A percentile compares a stretch with the other conserved stretches of the same genome.
phyloP scores from a whole-genome alignment of 2,113 vertebrate species.

The Gymnogyps californianus region DNA sequence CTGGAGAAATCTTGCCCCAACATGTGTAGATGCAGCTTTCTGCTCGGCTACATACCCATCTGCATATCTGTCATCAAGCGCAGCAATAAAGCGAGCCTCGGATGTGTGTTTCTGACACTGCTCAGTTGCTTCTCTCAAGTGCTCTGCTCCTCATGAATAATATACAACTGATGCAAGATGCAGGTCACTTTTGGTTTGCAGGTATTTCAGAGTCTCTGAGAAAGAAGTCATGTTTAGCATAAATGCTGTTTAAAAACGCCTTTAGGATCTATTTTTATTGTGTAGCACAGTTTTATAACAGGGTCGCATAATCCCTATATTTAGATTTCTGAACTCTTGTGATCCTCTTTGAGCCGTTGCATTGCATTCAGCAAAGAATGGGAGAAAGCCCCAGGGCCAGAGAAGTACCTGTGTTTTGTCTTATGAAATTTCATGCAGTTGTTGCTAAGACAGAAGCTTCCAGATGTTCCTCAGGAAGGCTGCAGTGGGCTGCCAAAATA shows the following conservation, averaged over 20 bases:
- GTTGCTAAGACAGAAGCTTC: not conserved
- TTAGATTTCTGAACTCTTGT: conserved; percentile 30
- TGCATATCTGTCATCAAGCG: conserved; percentile 7
- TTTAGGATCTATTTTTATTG: conserved; percentile 30
- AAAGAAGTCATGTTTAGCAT: not conserved
- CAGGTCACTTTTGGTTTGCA: conserved; percentile 19
- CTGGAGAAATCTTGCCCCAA: not conserved
- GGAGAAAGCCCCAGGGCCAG: conserved; percentile 13
- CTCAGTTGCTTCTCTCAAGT: not conserved
- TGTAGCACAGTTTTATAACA: conserved; percentile 20
- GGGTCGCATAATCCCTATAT: conserved; percentile 16
- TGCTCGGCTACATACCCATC: not conserved
- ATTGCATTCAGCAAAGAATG: not conserved
- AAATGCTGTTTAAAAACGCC: not conserved
- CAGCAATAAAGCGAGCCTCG: not conserved
- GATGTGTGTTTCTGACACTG: not conserved
- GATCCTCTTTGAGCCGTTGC: not conserved
- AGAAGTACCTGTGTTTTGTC: not conserved
- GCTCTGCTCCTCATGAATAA: conserved; percentile 27
- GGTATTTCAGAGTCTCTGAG: not conserved
- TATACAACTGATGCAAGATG: not conserved
- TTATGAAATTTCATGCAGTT: not conserved
- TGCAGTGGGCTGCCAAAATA: not conserved
- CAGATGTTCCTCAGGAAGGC: conserved; percentile 7
- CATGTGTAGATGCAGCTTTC: not conserved